Evolutionary conservation across 2,888 invertebrate genomes (phyloP).

Genomic region (Smittia sp.): DNA sequence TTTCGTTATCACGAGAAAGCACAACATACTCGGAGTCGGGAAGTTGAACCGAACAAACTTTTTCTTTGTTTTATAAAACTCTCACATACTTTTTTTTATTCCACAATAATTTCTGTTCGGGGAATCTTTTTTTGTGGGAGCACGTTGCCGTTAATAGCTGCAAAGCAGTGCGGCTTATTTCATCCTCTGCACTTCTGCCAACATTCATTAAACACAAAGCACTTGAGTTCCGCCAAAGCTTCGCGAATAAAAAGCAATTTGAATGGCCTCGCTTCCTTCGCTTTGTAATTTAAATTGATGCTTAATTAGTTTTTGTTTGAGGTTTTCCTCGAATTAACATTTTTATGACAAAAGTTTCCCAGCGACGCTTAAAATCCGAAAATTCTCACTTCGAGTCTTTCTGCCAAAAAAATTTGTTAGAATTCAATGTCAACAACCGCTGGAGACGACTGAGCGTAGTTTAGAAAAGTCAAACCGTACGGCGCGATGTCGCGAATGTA

Average conservation of each 20-base stretch:
- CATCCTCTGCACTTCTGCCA: no score
- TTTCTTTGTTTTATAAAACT: neutral
- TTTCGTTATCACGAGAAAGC: neutral
- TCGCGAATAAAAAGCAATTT: no score
- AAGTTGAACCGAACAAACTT: neutral
- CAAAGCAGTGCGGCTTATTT: no score
- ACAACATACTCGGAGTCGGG: neutral
- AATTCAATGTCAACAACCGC: neutral
- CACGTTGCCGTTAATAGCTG: neutral
- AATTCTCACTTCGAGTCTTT: neutral
- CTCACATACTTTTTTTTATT: neutral
- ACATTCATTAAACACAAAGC: no score
- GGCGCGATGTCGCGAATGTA: neutral
- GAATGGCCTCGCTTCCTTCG: no score
- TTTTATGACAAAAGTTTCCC: neutral
- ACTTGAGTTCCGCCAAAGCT: no score
- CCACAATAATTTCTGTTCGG: conserved; percentile 1
- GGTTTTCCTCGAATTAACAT: neutral
- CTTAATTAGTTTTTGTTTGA: neutral
- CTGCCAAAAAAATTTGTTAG: neutral
- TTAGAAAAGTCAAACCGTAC: neutral
- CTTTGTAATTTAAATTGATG: neutral
- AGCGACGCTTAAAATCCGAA: neutral
- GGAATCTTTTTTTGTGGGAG: neutral
- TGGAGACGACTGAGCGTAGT: neutral